Base-by-base conservation (phyloP, 2,113 vertebrate genomes). In the Bothrops jararaca region DNA sequence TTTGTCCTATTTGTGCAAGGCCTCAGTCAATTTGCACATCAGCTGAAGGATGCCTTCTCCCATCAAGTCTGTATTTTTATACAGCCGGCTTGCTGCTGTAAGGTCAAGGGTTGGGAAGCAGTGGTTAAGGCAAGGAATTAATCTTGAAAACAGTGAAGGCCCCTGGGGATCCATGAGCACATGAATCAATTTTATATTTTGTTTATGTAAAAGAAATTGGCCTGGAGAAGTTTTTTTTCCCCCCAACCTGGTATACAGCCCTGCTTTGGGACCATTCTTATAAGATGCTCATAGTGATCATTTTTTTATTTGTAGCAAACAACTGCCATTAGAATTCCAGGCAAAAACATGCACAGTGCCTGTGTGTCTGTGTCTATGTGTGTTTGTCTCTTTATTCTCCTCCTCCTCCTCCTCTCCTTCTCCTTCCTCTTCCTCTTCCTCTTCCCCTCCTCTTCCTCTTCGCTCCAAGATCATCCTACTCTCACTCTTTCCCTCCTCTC, bases 111-210 rank as follows among this genome's bases (percentile, higher is more conserved):
- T 95, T 96, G 90, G 93, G 94, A 97, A 95, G 94, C 88, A 96
- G 96, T 96, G 96, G 97, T 97, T 97, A 97, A 93, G 80, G 85
- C 95, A 93, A 97, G 95, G 97, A 98, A 97, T 98, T 97, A 97
- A 97, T 98, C 97, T 97, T 96, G 95, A 97, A 97, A 97, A 97
- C 88, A 96, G 93, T 91, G 93, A 24, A 95, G 95, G 92, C 74
- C 97, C 94, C 93, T 93, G 95, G 96, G 96, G 93, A 97, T 95
- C 96, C 95, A 90, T 94, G 95, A 95, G 34, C 92, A 90, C 45
- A 95, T 95, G 95, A 97, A 94, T 95, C 93, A 96, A 94, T 94
- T 86, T 34, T 34, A 92, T 89, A 94, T 97, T 95, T 94, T 97
- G 91, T 97, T 97, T 96, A 93, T 94, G 96, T 97, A 95, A 96